These are phyloP conservation scores for Andrena trimmerana DNA, from an alignment of 2,888 invertebrate genomes.

Conservation along the genomic window DNA sequence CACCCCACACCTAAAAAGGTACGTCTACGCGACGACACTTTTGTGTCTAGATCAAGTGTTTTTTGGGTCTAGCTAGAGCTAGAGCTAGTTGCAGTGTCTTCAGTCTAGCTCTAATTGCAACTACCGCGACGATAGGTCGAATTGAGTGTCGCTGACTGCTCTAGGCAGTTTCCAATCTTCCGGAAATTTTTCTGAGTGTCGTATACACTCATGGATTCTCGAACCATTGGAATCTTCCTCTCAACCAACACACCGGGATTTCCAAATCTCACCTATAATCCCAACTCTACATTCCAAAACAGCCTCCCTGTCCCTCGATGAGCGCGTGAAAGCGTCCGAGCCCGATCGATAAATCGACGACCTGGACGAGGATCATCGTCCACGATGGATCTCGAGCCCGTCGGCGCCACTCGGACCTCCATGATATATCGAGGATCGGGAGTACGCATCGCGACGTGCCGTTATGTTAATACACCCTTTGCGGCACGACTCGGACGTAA, in stretches of 20 bases:
- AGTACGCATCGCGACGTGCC: slow-evolving; percentile 72
- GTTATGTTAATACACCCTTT: slow-evolving; percentile 84
- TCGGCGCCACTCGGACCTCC: background rate
- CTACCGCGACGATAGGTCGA: too few relatives aligned
- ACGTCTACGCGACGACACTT: too few relatives aligned
- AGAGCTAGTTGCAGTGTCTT: too few relatives aligned
- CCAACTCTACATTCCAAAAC: background rate
- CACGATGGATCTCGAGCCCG: background rate
- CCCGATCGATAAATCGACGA: background rate
- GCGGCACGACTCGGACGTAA: slow-evolving; percentile 75
- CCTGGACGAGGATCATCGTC: background rate
- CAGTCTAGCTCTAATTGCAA: too few relatives aligned
- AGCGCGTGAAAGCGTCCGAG: background rate
- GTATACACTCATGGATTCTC: too few relatives aligned
- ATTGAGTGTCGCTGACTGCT: too few relatives aligned
- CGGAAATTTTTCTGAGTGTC: too few relatives aligned
- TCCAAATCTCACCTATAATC: background rate
- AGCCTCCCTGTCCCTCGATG: background rate
- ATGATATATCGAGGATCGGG: slow-evolving; percentile 24
- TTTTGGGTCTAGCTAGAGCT: too few relatives aligned
- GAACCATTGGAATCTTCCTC: too few relatives aligned
- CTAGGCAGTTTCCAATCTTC: too few relatives aligned
- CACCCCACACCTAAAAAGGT: too few relatives aligned
- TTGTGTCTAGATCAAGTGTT: too few relatives aligned
- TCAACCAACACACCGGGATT: background rate